Percentiles rank a stretch among this genome's conserved stretches.
phyloP scores from a whole-genome alignment of 2,113 vertebrate species.

The Menura novaehollandiae region DNA sequence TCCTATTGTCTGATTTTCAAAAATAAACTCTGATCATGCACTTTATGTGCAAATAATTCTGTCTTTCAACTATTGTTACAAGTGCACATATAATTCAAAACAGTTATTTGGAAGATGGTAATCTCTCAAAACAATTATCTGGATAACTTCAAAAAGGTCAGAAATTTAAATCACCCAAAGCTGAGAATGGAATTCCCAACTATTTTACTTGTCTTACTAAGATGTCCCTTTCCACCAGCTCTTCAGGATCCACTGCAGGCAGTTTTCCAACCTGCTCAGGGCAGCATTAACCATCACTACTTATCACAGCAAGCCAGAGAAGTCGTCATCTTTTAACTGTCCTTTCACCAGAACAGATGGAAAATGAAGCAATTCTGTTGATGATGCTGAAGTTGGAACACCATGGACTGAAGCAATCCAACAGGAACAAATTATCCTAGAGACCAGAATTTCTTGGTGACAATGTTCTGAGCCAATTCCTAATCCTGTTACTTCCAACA shows the following conservation, averaged over 20 bases:
- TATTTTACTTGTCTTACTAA: neutral
- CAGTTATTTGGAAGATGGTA: rapidly evolving
- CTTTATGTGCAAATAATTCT: rapidly evolving
- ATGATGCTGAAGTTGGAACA: neutral
- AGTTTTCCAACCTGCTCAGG: neutral
- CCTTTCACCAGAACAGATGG: neutral
- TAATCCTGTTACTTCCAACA: neutral
- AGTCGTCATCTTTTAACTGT: neutral
- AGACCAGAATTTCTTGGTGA: neutral
- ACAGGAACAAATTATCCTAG: neutral
- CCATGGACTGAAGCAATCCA: neutral
- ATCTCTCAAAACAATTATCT: neutral
- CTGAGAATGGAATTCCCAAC: neutral
- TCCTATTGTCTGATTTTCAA: neutral
- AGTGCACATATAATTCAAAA: neutral
- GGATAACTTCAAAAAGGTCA: neutral
- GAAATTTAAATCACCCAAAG: neutral
- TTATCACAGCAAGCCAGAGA: neutral
- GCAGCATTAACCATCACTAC: neutral
- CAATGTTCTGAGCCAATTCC: neutral
- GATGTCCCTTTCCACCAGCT: neutral
- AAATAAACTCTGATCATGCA: neutral
- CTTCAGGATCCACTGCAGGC: neutral
- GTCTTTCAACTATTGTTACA: neutral
- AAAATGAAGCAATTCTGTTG: neutral